These are phyloP conservation scores for Protophormia terraenovae DNA, from an alignment of 2,888 invertebrate species.

Conservation along the genomic window DNA sequence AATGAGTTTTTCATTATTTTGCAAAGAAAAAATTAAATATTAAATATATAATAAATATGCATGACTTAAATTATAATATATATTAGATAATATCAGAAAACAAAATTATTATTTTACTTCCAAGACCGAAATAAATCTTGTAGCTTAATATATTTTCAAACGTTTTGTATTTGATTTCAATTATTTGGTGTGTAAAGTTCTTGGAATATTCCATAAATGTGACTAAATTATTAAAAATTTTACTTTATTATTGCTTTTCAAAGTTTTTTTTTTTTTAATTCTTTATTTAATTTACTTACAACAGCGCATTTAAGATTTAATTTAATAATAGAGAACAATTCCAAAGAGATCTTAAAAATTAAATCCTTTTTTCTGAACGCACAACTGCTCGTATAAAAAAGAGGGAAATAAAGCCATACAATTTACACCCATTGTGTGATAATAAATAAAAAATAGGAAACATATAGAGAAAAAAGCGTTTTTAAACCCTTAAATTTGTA, in stretches of 20 bases:
- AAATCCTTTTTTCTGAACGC: conserved; percentile 40
- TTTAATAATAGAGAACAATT: conserved; percentile 13
- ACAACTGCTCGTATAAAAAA: conserved; percentile 33
- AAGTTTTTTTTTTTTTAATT: background rate
- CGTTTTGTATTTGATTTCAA: too few relatives aligned
- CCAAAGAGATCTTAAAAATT: conserved; percentile 30
- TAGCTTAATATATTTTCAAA: too few relatives aligned
- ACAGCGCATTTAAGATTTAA: conserved; percentile 23
- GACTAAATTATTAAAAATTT: background rate
- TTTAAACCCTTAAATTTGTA: conserved; percentile 61
- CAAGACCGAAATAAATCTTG: too few relatives aligned
- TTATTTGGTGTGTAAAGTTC: too few relatives aligned
- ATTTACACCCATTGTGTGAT: conserved; percentile 62
- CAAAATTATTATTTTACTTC: too few relatives aligned
- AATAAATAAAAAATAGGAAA: conserved; percentile 37
- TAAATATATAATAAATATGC: too few relatives aligned
- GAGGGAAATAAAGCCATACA: conserved; percentile 38
- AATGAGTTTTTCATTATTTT: conserved; percentile 11
- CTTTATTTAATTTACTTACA: background rate
- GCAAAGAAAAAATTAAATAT: conserved; percentile 12
- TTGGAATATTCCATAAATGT: too few relatives aligned
- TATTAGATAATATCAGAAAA: too few relatives aligned
- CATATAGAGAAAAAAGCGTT: conserved; percentile 25
- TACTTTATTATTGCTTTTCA: background rate
- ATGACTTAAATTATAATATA: too few relatives aligned